A percentile compares a stretch with the other conserved stretches of the same genome.
phyloP scores from a whole-genome alignment of 2,888 invertebrate genomes.

The Ceraclea dissimilis region DNA sequence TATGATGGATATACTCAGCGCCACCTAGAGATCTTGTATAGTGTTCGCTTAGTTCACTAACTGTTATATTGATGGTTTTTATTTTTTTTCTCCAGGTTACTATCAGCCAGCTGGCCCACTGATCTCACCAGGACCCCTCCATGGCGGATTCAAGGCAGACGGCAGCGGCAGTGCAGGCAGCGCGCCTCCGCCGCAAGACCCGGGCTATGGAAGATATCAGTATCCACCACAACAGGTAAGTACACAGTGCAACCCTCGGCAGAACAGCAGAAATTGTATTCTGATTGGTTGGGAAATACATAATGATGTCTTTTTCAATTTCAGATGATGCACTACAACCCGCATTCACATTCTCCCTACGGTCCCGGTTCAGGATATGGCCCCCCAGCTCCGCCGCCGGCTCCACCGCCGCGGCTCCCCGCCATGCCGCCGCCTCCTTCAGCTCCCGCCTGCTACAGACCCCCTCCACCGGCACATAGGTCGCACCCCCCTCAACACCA shows the following conservation, averaged over 20 bases:
- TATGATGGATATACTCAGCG: too few species aligned
- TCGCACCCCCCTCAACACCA: slow-evolving; percentile 33
- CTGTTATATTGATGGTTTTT: background rate
- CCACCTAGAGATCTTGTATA: too few species aligned
- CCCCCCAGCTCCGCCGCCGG: slow-evolving; percentile 35
- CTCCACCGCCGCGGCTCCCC: slow-evolving; percentile 41
- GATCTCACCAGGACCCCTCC: slow-evolving; percentile 56
- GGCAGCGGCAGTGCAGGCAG: slow-evolving; percentile 37
- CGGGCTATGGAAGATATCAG: slow-evolving; percentile 27
- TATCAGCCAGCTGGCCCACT: slow-evolving; percentile 90
- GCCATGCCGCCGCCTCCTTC: slow-evolving; percentile 39
- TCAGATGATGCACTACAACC: slow-evolving; percentile 37
- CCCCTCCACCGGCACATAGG: slow-evolving; percentile 34
- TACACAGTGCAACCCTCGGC: too few species aligned
- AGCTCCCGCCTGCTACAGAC: slow-evolving; percentile 36
- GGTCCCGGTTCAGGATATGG: slow-evolving; percentile 25
- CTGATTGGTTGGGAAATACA: too few species aligned
- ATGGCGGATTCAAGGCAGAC: slow-evolving; percentile 34
- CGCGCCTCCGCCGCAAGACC: slow-evolving; percentile 36
- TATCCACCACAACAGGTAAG: slow-evolving; percentile 40
- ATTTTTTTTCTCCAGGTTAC: slow-evolving; percentile 55
- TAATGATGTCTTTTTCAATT: background rate
- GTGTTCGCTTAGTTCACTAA: too few species aligned
- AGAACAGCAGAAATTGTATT: too few species aligned
- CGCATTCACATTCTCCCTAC: slow-evolving; percentile 28